Base-by-base conservation (phyloP, 2,113 vertebrate species). In the Poeciliopsis turrubarensis region DNA sequence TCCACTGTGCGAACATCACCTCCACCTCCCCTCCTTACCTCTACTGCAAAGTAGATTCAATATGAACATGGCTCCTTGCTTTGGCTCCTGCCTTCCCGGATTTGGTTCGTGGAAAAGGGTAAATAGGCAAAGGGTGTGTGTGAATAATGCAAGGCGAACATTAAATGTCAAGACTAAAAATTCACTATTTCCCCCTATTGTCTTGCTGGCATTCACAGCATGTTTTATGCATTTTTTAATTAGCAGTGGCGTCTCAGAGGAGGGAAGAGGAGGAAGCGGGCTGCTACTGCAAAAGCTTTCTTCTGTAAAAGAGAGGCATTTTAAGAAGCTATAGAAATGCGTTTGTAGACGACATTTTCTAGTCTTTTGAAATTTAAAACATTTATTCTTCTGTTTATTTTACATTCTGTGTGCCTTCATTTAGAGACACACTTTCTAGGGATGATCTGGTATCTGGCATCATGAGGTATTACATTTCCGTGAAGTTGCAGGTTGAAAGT, bases 211-310 rank as follows among this genome's bases (percentile, higher is more conserved):
- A 90, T 92, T 91, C 81, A 44, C 68, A 5, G 25, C 85, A 93
- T 92, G 90, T 92, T 92, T 93, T 90, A 93, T 94, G 91, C 85
- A 94, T 93, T 92, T 93, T 83, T 90, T 94, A 93, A 94, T 94
- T 93, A 93, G 89, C 31, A 17, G 69, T 64, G 54, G 60, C 81
- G 80, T 87, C 90, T 92, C 86, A 0, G 68, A 80, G 74, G 73
- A 79, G 6, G 47, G 7, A 54, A 22, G 47, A 54, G 86, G 54
- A n/a, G 69, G 73, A 71, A 72, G 73, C 66, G 54, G 30, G 65
- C 75, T 51, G 64, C 76, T 83, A 75, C 74, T 61, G 64, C 22
- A 11, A 66, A 63, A 30, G 26, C 69, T 80, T 88, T 76, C 75
- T 80, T 82, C 77, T 70, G 77, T 39, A 22, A 73, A 71, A 73